Conservation (phyloP, 2,888 invertebrate species). For the Diarsia mendica region DNA sequence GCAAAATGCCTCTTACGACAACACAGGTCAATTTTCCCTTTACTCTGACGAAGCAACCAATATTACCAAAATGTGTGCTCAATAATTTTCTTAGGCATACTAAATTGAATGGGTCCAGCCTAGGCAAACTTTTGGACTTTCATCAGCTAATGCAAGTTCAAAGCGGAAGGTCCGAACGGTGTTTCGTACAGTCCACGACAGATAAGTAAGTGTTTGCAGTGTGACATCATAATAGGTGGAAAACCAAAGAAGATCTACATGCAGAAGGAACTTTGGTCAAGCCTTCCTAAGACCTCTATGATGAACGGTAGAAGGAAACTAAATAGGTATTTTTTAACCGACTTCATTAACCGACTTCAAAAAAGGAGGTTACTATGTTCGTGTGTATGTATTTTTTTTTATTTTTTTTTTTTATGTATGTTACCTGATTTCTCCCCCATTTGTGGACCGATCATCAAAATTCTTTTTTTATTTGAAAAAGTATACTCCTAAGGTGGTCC, state of each 20-base stretch:
- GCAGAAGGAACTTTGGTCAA: background rate
- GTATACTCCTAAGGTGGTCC: no score
- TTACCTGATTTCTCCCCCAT: no score
- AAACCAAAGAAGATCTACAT: slow-evolving; percentile 25
- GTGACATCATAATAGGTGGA: background rate
- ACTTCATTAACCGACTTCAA: no score
- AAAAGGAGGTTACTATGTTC: no score
- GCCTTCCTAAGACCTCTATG: background rate
- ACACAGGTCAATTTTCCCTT: background rate
- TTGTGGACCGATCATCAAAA: no score
- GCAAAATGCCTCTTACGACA: background rate
- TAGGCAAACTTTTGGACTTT: slow-evolving; percentile 41
- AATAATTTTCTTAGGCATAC: slow-evolving; percentile 1
- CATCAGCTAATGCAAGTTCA: slow-evolving; percentile 62
- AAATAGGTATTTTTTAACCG: no score
- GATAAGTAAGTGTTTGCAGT: slow-evolving; percentile 38
- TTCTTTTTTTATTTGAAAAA: no score
- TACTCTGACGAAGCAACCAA: background rate
- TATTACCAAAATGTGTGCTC: background rate
- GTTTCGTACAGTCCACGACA: slow-evolving; percentile 27
- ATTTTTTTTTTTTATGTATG: no score
- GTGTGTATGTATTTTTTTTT: no score
- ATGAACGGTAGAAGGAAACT: background rate
- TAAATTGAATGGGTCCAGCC: slow-evolving; percentile 23
- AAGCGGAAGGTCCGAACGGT: slow-evolving; percentile 34